These are phyloP conservation scores for Parthenolecanium corni DNA, from an alignment of 2,888 invertebrate genomes.

Conservation along the genomic window DNA sequence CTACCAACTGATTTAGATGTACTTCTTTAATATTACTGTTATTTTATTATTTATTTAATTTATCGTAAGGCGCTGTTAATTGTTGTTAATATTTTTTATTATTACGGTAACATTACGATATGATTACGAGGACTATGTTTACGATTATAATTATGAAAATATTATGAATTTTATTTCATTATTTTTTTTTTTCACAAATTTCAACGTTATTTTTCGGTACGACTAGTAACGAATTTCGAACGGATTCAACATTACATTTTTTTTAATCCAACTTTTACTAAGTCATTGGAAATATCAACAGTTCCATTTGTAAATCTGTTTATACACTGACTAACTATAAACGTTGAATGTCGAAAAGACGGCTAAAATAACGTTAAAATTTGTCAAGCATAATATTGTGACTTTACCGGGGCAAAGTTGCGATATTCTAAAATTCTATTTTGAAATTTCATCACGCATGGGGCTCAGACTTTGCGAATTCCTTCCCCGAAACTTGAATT, in stretches of 20 bases:
- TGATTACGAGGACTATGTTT: too few relatives aligned
- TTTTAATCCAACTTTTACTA: neutral
- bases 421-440: constrained; percentile 7
- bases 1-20: constrained; percentile 21
- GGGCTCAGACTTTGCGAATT: constrained; percentile 23
- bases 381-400: constrained; percentile 15
- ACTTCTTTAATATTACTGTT: constrained; percentile 21
- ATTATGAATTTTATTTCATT: constrained; percentile 1
- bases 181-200: neutral
- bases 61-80: constrained; percentile 25
- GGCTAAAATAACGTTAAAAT: constrained; percentile 15
- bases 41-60: constrained; percentile 21
- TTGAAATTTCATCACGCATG: constrained; percentile 26
- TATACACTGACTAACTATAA: too few relatives aligned
- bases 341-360: neutral
- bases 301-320: neutral
- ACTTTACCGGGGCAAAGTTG: constrained; percentile 19
- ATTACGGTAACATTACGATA: neutral
- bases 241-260: too few relatives aligned
- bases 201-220: constrained; percentile 2
- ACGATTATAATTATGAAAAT: neutral
- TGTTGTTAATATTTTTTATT: constrained; percentile 28
- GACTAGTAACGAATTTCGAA: too few relatives aligned
- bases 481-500: constrained; percentile 17
- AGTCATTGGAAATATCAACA: neutral